phyloP scores from a whole-genome alignment of 1,140 invertebrate genomes.

The Rhagoletis pomonella region DNA sequence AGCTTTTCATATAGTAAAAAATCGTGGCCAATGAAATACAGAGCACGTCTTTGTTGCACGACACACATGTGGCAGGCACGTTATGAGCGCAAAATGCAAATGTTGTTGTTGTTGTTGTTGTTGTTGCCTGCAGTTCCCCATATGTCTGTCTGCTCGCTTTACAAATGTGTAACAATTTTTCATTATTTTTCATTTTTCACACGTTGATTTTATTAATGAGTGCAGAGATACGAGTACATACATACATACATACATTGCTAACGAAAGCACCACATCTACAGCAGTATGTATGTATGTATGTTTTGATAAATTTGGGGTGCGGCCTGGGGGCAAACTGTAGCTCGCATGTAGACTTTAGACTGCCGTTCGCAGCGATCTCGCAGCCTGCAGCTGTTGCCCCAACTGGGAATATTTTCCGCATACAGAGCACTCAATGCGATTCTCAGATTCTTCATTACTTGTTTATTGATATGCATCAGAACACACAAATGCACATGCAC shows the following conservation, averaged over 20 bases:
- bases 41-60: constrained; percentile 45
- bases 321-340: constrained; percentile 16
- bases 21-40: background rate
- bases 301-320: background rate
- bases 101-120: background rate
- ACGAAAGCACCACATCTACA: too few species aligned
- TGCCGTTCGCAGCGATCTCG: background rate
- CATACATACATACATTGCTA: background rate
- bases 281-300: background rate
- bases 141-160: constrained; percentile 22
- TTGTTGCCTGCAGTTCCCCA: background rate
- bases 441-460: background rate
- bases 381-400: constrained; percentile 12
- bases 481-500: background rate
- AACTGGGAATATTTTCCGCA: background rate
- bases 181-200: constrained; percentile 30
- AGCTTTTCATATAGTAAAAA: background rate
- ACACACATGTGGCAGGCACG: constrained; percentile 12
- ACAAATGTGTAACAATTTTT: constrained; percentile 50
- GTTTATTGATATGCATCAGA: background rate
- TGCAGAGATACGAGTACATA: background rate
- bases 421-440: background rate
- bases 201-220: constrained; percentile 48
- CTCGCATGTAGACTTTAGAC: background rate
- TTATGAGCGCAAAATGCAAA: constrained; percentile 4